A percentile compares a stretch with the other conserved stretches of the same genome.
Evolutionary conservation across 2,888 invertebrate species (phyloP).

Genomic region (Scaeva pyrastri): DNA sequence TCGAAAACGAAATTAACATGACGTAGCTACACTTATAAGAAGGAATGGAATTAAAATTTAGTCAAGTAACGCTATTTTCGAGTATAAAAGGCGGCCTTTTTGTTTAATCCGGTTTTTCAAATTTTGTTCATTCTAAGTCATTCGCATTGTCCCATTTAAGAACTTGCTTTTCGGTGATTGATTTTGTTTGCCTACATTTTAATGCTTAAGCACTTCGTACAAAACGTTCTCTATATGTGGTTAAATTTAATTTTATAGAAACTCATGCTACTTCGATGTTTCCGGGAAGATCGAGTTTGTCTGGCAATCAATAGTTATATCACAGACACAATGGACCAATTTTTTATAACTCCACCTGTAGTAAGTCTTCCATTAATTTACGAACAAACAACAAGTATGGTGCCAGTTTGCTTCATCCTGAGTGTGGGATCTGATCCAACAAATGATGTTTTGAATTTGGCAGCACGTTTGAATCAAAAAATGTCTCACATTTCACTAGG

Average conservation of each 20-base stretch:
- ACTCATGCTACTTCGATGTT: conserved; percentile 94
- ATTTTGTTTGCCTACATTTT: too few relatives aligned
- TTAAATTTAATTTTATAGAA: conserved; percentile 82
- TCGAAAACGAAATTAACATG: too few relatives aligned
- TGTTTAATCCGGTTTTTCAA: too few relatives aligned
- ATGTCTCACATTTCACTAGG: conserved; percentile 96
- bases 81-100: too few relatives aligned
- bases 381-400: conserved; percentile 92
- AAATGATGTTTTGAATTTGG: conserved; percentile 92
- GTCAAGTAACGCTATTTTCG: too few relatives aligned
- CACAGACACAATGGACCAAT: conserved; percentile 92
- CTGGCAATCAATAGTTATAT: conserved; percentile 94
- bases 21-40: too few relatives aligned
- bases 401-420: conserved; percentile 96
- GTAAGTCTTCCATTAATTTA: conserved; percentile 91
- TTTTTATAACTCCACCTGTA: conserved; percentile 94
- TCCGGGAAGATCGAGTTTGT: conserved; percentile 94
- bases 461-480: conserved; percentile 89
- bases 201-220: too few relatives aligned
- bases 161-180: too few relatives aligned
- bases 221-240: not conserved
- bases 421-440: conserved; percentile 98
- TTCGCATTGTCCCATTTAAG: too few relatives aligned
- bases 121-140: too few relatives aligned
- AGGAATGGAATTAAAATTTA: too few relatives aligned